phyloP scores from a whole-genome alignment of 2,888 invertebrate species.

The Hartigia nigra region DNA sequence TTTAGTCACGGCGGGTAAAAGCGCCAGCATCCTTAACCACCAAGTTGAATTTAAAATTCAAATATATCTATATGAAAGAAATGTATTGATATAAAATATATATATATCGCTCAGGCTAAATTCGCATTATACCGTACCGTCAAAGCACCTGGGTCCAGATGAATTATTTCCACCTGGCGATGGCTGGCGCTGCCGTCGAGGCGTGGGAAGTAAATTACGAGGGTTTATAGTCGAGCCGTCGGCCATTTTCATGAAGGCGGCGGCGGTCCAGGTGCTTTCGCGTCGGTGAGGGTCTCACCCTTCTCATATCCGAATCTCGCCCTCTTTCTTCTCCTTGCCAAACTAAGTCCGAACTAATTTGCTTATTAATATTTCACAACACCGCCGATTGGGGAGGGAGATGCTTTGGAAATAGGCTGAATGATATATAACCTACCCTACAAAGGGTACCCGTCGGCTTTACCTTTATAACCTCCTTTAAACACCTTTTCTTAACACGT shows the following conservation, averaged over 20 bases:
- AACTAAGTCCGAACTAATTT: constrained; percentile 60
- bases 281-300: constrained; percentile 33
- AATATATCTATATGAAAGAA: no score
- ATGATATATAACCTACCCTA: constrained; percentile 53
- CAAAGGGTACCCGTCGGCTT: no score
- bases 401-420: background rate
- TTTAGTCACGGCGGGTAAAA: background rate
- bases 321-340: constrained; percentile 30
- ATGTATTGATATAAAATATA: no score
- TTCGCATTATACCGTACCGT: background rate
- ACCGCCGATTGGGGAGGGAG: constrained; percentile 46
- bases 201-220: constrained; percentile 59
- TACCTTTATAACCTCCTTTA: constrained; percentile 8
- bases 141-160: background rate
- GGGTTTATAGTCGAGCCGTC: constrained; percentile 44
- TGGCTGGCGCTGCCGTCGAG: constrained; percentile 18
- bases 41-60: background rate
- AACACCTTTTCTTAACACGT: constrained; percentile 11
- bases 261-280: constrained; percentile 33
- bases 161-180: background rate
- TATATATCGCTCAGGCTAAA: background rate
- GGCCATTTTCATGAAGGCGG: constrained; percentile 47
- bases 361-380: constrained; percentile 64
- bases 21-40: background rate
- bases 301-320: constrained; percentile 31